These are phyloP conservation scores for Belgica antarctica DNA, from an alignment of 2,888 invertebrate species.

Conservation along the genomic window DNA sequence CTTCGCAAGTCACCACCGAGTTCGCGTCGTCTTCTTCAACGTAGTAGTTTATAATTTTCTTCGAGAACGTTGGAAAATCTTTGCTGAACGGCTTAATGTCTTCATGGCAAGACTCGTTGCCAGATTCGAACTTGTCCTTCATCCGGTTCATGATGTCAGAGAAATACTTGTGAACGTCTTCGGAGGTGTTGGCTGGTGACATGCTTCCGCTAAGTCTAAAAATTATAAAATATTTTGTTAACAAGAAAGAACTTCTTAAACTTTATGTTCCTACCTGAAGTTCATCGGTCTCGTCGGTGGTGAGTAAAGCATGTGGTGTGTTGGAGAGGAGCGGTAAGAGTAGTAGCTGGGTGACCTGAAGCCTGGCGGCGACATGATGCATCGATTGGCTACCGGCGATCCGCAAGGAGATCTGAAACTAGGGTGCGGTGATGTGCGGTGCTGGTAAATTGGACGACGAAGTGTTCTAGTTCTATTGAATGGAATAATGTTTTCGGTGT, in stretches of 20 bases:
- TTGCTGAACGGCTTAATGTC: background rate
- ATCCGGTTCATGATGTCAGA: constrained; percentile 40
- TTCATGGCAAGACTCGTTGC: constrained; percentile 24
- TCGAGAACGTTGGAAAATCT: constrained; percentile 51
- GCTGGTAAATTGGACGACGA: constrained; percentile 47
- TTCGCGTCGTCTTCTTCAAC: constrained; percentile 56
- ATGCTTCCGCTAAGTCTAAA: constrained; percentile 25
- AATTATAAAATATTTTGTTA: too few species aligned
- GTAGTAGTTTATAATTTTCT: constrained; percentile 53
- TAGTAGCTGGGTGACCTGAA: constrained; percentile 25
- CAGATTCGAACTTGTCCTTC: constrained; percentile 16
- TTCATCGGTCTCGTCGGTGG: constrained; percentile 17
- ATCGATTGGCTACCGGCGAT: constrained; percentile 49
- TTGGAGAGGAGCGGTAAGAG: constrained; percentile 35
- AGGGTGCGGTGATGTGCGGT: constrained; percentile 49
- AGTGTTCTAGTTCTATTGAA: constrained; percentile 51
- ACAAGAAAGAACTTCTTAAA: too few species aligned
- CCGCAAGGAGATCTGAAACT: constrained; percentile 55
- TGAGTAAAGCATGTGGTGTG: constrained; percentile 41
- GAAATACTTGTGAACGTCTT: constrained; percentile 49
- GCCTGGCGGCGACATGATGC: constrained; percentile 46
- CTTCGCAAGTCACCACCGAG: constrained; percentile 55
- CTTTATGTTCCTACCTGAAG: too few species aligned
- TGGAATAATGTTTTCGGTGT: constrained; percentile 62
- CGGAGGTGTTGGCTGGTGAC: constrained; percentile 47